These are phyloP conservation scores for Holothuria scabra DNA, from an alignment of 53 echinoderm and acorn worm genomes.

Conservation along the genomic window DNA sequence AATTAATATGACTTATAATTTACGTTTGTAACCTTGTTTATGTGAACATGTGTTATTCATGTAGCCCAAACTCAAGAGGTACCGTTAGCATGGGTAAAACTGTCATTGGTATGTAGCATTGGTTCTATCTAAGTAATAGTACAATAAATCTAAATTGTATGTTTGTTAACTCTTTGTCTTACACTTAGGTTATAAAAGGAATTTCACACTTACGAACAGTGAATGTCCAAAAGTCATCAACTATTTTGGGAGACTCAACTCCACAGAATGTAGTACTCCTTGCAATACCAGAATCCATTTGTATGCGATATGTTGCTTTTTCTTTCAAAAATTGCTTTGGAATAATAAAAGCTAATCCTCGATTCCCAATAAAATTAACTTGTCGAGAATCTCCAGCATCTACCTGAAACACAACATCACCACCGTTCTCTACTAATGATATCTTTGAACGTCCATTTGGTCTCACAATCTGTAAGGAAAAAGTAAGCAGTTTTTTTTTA, in stretches of 20 bases:
- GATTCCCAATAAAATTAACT: constrained; percentile 3
- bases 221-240: not conserved
- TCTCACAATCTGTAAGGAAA: not conserved
- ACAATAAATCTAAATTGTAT: too few relatives aligned
- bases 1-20: too few relatives aligned
- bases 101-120: too few relatives aligned
- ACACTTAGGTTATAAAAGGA: not conserved
- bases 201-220: not conserved
- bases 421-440: not conserved
- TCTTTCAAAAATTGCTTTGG: not conserved
- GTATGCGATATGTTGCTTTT: constrained; percentile 6
- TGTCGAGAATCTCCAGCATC: not conserved
- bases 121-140: too few relatives aligned
- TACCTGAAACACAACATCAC: not conserved
- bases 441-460: constrained; percentile 11
- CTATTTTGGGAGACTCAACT: not conserved
- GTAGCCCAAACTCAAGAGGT: too few relatives aligned
- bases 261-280: constrained; percentile 32
- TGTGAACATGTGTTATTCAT: too few relatives aligned
- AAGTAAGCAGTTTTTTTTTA: too few relatives aligned
- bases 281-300: constrained; percentile 28
- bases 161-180: too few relatives aligned
- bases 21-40: too few relatives aligned
- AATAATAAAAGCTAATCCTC: not conserved
- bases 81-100: too few relatives aligned